Evolutionary conservation across 2,113 vertebrate genomes (phyloP), one percentile per base, ranked within the genome.

Genomic region (Silurus asotus): DNA sequence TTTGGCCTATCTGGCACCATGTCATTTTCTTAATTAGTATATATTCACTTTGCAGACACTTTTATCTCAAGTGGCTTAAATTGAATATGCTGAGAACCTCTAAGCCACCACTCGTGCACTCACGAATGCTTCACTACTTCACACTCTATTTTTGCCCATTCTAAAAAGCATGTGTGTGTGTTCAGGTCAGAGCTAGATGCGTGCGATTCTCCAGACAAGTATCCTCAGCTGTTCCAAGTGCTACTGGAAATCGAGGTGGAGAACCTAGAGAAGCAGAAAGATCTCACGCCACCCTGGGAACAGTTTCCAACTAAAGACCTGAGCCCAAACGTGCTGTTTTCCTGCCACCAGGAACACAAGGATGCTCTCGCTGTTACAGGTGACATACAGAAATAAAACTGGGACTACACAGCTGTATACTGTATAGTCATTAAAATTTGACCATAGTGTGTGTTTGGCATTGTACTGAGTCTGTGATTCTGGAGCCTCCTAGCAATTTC

Each of bases 171-270:
- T 4, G 15, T 37, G 23, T 85, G 45, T 87, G n/a, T 87, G 45
- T 79, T 14, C 76, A 99, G 98, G 89, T 96, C 97, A 48, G 98
- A 99, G 90, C 91, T 99, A 87, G 98, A 99, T 89, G 98, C 98
- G 0, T 99, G 97, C 23, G 98, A 99, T 89, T 96, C 96, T 89
- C 97, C 97, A 76, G 98, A 99, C 92, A 99, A 99, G 93, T 99
- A 99, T 82, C 98, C 98, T 23, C 97, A 98, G 93, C 95, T 99
- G 48, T 99, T 99, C 91, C 97, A 99, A 25, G 95, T 98, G 49
- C 92, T 96, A 8, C 86, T 99, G 92, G 98, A 99, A 17, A 88
- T 99, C 56, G 97, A 99, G 91, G 95, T 99, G 48, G 97, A 99
- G 89, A 92, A 95, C 4, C 90, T 93, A 0, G 98, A 99, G 84